Evolutionary conservation across 2,888 invertebrate species (phyloP).

Genomic region (Poecilus cupreus): DNA sequence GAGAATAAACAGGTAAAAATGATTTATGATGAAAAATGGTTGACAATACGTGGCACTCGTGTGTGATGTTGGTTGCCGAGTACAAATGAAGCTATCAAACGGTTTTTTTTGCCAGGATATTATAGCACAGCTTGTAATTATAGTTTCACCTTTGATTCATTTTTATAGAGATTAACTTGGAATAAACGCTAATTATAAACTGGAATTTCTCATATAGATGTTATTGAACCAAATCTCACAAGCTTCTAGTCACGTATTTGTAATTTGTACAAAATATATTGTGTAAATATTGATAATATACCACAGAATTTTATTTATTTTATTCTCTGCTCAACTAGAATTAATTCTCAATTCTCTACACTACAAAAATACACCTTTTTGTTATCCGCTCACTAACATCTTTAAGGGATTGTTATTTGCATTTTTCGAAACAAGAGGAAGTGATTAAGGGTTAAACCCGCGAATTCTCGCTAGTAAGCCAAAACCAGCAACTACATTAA

Average conservation of each 20-base stretch:
- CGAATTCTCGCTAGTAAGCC: no score
- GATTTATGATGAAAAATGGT: constrained; percentile 17
- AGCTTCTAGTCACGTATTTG: not conserved
- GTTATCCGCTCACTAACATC: no score
- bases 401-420: no score
- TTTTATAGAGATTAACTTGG: not conserved
- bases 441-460: no score
- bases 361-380: no score
- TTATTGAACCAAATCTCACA: not conserved
- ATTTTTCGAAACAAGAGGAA: no score
- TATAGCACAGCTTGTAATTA: not conserved
- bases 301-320: no score
- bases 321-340: no score
- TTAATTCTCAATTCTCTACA: no score
- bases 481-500: no score
- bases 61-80: constrained; percentile 1
- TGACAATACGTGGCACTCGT: not conserved
- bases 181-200: not conserved
- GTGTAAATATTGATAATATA: not conserved
- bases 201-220: not conserved
- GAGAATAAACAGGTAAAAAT: constrained; percentile 10
- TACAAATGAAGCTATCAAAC: not conserved
- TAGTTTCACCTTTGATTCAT: not conserved
- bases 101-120: not conserved
- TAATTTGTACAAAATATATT: not conserved